Evolutionary conservation across 1,140 invertebrate genomes (phyloP), one percentile per base, ranked within the genome.

Genomic region (Coenobita brevimanus): DNA sequence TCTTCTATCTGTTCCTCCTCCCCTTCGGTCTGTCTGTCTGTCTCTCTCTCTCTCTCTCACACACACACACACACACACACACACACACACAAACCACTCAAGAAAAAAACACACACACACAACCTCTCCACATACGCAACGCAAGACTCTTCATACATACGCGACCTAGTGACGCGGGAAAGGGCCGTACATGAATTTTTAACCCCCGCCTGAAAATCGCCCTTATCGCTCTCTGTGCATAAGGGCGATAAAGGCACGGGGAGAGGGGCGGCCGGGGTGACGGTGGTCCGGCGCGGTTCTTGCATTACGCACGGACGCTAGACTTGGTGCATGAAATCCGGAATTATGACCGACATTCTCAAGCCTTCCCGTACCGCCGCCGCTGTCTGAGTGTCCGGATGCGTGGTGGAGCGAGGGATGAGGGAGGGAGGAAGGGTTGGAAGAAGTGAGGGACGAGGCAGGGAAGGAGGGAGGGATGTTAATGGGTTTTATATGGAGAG

Each of bases 161-260:
- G n/a, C 81, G 76, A 57, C 24, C 75, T 79, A 60, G 84, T 86
- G 78, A 86, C 83, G 79, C 84, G 84, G 73, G 84, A 86, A 86
- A 86, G 62, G 84, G 84, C 73, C 84, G 84, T 86, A 86, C 67
- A 79, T 86, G 73, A 69, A 78, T 86, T 46, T 78, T 71, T 79
- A 33, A 86, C 36, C 75, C n/a, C 10, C 57, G 43, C 13, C 33
- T 13, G 13, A 67, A 86, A 86, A 86, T 21, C 84, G 75, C 17
- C 82, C 75, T 69, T 86, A n/a, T 30, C 43, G 3, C 57, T 10
- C 33, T 21, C 21, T 13, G 6, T 3, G 33, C 57, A 4, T n/a
- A 86, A 43, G 76, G 84, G 36, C 84, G 73, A 79, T 21, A 50
- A 17, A 17, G 46, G 46, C 6, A 17, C 46, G 46, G 57, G 30